Conservation (phyloP, 2,113 vertebrate species). For the Lophura nycthemera region DNA sequence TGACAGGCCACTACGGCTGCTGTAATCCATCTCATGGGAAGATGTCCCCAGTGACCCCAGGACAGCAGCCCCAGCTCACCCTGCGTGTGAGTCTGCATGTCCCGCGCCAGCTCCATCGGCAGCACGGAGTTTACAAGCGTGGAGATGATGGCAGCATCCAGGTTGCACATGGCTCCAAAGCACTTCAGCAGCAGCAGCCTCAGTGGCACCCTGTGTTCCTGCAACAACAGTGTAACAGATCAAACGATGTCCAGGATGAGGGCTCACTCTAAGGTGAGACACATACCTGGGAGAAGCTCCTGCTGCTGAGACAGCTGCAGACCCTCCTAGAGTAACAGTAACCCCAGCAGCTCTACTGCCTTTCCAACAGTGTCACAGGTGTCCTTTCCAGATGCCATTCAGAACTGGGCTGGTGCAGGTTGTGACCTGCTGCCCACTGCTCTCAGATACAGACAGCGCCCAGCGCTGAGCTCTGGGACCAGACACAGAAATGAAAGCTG, state of each 20-base stretch:
- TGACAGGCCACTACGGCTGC: not conserved
- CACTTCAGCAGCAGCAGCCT: constrained; percentile 94
- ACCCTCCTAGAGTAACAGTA: not conserved
- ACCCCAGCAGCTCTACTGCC: not conserved
- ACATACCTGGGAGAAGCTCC: not conserved
- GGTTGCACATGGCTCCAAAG: constrained; percentile 96
- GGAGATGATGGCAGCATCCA: constrained; percentile 92
- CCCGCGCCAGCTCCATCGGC: constrained; percentile 95
- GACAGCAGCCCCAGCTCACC: constrained; percentile 73
- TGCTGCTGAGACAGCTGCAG: not conserved
- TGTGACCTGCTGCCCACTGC: not conserved
- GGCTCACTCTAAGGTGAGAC: not conserved
- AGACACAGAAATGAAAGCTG: not conserved
- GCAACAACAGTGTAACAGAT: not conserved
- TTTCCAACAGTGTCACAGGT: not conserved
- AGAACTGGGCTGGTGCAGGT: not conserved
- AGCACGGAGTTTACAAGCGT: constrained; percentile 93
- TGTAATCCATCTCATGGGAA: not conserved
- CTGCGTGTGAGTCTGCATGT: constrained; percentile 93
- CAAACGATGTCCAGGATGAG: not conserved
- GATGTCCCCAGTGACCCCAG: rapidly evolving
- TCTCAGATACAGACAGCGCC: not conserved
- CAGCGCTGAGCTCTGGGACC: not conserved
- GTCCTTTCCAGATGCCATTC: rapidly evolving
- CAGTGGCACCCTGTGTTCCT: constrained; percentile 92